phyloP scores from a whole-genome alignment of 2,888 invertebrate genomes.

The Sarcophaga variegata region DNA sequence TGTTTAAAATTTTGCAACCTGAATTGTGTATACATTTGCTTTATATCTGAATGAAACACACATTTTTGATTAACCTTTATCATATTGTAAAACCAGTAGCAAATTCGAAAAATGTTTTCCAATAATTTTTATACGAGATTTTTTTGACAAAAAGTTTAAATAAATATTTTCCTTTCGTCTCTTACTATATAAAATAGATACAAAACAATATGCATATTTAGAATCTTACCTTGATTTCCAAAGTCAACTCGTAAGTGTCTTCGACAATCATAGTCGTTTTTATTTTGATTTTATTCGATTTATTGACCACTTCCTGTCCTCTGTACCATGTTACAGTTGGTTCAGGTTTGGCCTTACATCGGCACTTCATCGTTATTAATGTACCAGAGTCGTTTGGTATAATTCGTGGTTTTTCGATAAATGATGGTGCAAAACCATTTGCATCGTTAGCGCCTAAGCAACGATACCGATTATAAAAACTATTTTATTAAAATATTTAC shows the following conservation, averaged over 20 bases:
- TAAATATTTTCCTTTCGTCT: too few relatives aligned
- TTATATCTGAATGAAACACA: too few relatives aligned
- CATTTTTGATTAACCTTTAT: too few relatives aligned
- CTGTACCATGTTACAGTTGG: slow-evolving; percentile 98
- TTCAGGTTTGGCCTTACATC: slow-evolving; percentile 96
- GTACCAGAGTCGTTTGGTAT: slow-evolving; percentile 99
- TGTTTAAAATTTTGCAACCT: too few relatives aligned
- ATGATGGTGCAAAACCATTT: slow-evolving; percentile 95
- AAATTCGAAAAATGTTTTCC: too few relatives aligned
- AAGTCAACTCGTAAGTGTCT: slow-evolving; percentile 92
- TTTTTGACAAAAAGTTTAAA: too few relatives aligned
- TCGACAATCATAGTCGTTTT: slow-evolving; percentile 89
- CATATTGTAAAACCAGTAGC: too few relatives aligned
- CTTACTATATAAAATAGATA: too few relatives aligned
- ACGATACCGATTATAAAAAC: too few relatives aligned
- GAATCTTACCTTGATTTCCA: slow-evolving; percentile 87
- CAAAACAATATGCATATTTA: background rate
- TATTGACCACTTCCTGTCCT: slow-evolving; percentile 92
- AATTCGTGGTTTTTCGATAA: slow-evolving; percentile 99
- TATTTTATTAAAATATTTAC: background rate
- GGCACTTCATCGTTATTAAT: slow-evolving; percentile 98
- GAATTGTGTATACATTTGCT: too few relatives aligned
- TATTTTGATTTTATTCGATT: slow-evolving; percentile 92
- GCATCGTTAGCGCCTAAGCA: slow-evolving; percentile 92
- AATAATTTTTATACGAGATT: too few relatives aligned